Base-by-base conservation (phyloP, 1,140 invertebrate species). In the Leptestheria dahalacensis region DNA sequence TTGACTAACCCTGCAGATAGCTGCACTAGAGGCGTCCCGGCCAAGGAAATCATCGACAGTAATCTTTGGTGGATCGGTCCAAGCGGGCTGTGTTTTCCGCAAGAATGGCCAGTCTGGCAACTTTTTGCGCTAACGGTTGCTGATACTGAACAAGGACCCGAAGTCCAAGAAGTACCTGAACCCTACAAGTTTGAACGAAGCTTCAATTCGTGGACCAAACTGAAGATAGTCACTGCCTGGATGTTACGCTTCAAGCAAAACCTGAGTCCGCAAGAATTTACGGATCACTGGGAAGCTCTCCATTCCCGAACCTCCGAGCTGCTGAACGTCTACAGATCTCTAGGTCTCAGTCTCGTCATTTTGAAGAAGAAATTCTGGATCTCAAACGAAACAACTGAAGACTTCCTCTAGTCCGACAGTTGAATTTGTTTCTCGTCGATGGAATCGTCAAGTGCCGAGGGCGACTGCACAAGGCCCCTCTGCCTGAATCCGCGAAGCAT, bases 361-460 rank as follows among this genome's bases (percentile, higher is more conserved):
- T 53, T 12, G 1, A 15, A 6, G 18, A 49, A 53, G 47, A 59
- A 49, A 21, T 59, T 3, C 12, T 11, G 15, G 33, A 48, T 10
- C 57, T 59, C 47, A 18, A 25, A 59, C 23, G 28, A 1, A 21
- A 4, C 2, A 25, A 11, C 10, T 11, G 47, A 11, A 50, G 46
- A 2, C 15, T 24, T 25, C 47, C 57, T 2, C 29, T 59, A 2
- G 18, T 48, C 41, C 28, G 25, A 15, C 57, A 59, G 12, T 25
- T 59, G 6, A 29, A 59, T 20, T 26, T 59, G 23, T 59, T 59
- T 48, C 33, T 59, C 48, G 57, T 26, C 1, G 57, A 59, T 26
- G 57, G 18, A 51, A 20, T 59, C 6, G 49, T 59, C 3, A 46
- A 25, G 26, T 59, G 41, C 25, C 20, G 47, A 1, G 57, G 57